These are phyloP conservation scores for Phataginus tricuspis DNA, from an alignment of 2,797 vertebrate species.

Conservation along the genomic window DNA sequence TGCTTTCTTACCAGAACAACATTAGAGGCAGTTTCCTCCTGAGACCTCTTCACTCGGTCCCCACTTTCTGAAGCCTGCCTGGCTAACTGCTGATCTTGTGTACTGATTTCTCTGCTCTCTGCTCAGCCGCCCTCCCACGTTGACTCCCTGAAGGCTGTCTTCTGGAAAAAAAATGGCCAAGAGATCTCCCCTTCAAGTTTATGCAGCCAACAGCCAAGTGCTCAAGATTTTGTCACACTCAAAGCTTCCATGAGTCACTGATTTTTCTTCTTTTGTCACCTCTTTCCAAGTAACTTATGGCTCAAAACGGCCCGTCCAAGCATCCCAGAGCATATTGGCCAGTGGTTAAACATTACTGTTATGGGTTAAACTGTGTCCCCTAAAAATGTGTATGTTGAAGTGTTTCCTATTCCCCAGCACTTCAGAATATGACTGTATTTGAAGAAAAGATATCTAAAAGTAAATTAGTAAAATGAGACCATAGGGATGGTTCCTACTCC, in stretches of 20 bases:
- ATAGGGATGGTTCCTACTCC: neutral
- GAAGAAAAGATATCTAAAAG: neutral
- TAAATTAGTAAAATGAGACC: neutral
- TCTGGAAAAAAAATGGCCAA: neutral
- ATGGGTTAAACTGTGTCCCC: neutral
- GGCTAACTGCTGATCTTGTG: neutral
- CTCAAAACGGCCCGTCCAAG: neutral
- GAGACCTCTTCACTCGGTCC: neutral
- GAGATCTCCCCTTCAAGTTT: neutral
- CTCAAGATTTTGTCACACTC: neutral
- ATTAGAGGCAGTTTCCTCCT: neutral
- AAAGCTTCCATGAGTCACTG: neutral
- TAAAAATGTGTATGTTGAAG: neutral
- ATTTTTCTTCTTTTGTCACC: neutral
- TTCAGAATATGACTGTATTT: neutral
- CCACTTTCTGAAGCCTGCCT: neutral
- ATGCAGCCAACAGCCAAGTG: neutral
- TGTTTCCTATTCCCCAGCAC: neutral
- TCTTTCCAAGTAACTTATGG: neutral
- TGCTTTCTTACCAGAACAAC: neutral
- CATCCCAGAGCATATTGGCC: neutral
- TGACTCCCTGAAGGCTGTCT: neutral
- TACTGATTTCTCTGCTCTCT: neutral
- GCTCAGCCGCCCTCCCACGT: fast-evolving
- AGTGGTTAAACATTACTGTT: neutral